These are phyloP conservation scores for Nematolebias whitei DNA, from an alignment of 2,113 vertebrate species.

Conservation along the genomic window DNA sequence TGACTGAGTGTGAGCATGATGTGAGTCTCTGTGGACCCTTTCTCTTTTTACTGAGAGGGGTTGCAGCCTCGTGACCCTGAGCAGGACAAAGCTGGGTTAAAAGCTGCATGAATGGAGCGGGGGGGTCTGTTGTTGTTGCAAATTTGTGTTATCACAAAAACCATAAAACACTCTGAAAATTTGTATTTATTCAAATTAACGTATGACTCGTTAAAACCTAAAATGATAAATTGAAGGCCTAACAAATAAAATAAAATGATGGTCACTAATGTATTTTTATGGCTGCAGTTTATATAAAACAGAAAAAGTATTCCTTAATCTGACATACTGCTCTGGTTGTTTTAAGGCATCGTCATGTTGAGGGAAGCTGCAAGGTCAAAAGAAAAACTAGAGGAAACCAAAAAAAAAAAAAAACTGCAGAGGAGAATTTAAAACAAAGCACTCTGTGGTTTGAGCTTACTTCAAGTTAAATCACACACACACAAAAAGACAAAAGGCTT, in stretches of 20 bases:
- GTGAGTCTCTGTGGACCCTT: not conserved
- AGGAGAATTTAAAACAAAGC: conserved; percentile 23
- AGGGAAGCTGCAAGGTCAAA: not conserved
- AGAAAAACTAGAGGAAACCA: too few relatives aligned
- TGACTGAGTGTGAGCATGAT: not conserved
- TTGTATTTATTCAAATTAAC: too few relatives aligned
- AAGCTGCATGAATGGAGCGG: not conserved
- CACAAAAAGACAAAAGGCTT: conserved; percentile 29
- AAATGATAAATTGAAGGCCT: too few relatives aligned
- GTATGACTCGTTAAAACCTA: too few relatives aligned
- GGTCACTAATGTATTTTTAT: too few relatives aligned
- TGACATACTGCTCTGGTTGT: not conserved
- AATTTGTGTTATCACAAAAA: too few relatives aligned
- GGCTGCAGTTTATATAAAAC: too few relatives aligned
- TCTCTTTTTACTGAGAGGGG: not conserved
- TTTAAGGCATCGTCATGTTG: not conserved
- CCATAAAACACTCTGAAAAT: too few relatives aligned
- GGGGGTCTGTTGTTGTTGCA: too few relatives aligned
- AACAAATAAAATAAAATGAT: too few relatives aligned
- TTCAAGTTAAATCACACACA: conserved; percentile 28
- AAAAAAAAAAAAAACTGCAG: too few relatives aligned
- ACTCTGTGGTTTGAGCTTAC: conserved; percentile 48
- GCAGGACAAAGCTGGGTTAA: not conserved
- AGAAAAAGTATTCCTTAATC: not conserved
- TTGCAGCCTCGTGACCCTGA: not conserved